phyloP scores from a whole-genome alignment of 2,797 vertebrate genomes.

The Sarcoramphus papa region DNA sequence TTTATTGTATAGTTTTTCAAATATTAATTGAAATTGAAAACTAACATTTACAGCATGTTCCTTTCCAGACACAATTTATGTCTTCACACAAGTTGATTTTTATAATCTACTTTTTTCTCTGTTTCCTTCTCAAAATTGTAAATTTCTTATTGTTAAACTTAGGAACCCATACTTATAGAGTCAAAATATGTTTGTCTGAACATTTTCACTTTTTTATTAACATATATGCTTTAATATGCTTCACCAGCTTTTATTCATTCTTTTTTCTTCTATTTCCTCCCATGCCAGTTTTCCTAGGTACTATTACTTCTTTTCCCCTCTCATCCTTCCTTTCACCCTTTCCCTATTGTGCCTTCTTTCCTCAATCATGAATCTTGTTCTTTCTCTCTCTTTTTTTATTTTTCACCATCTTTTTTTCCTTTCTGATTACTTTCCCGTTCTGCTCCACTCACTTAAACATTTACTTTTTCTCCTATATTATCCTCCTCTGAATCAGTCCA shows the following conservation, averaged over 20 bases:
- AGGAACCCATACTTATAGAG: neutral
- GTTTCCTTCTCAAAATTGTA: neutral
- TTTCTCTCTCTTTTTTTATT: neutral
- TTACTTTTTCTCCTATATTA: neutral
- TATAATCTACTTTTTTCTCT: neutral
- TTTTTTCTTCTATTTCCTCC: neutral
- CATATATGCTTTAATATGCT: neutral
- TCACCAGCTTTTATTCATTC: neutral
- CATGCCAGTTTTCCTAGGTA: neutral
- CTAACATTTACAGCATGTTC: fast-evolving
- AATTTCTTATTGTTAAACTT: fast-evolving
- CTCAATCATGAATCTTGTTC: neutral
- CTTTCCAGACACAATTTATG: neutral
- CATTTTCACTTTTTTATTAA: neutral
- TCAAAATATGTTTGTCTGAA: neutral
- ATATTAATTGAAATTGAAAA: neutral
- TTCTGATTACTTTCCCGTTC: neutral
- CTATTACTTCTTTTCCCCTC: neutral
- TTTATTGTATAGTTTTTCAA: neutral
- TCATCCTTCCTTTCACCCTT: neutral
- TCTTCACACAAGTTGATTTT: neutral
- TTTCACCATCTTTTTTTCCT: neutral
- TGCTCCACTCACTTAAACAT: neutral
- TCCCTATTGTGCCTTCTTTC: neutral
- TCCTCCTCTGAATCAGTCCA: neutral